A percentile compares a stretch with the other conserved stretches of the same genome.
These are phyloP conservation scores for Hexactinellida sp. DNA, from an alignment of 37 sponge, comb jelly and placozoan species.

Conservation along the genomic window DNA sequence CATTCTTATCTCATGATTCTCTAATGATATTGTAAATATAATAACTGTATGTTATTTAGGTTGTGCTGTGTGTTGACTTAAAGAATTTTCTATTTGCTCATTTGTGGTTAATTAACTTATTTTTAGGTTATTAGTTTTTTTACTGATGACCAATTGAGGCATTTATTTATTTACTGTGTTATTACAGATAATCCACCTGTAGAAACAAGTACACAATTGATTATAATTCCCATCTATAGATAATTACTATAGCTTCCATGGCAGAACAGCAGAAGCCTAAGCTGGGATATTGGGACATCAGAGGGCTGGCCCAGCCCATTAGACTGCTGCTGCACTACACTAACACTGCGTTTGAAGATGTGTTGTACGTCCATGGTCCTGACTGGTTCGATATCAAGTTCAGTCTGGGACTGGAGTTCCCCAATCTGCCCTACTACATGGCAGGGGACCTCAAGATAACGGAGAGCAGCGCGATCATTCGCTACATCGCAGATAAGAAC, in stretches of 20 bases:
- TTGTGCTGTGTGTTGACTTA: too few relatives aligned
- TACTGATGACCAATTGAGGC: too few relatives aligned
- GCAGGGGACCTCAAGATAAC: slow-evolving; percentile 79
- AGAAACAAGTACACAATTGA: too few relatives aligned
- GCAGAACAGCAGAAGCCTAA: slow-evolving; percentile 5
- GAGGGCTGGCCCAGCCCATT: slow-evolving; percentile 78
- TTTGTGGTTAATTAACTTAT: too few relatives aligned
- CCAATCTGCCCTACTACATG: slow-evolving; percentile 79
- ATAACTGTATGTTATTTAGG: too few relatives aligned
- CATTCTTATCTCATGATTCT: too few relatives aligned
- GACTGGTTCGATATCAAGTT: slow-evolving; percentile 53
- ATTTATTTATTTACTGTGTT: too few relatives aligned
- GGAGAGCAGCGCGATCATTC: slow-evolving; percentile 54
- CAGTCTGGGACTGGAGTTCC: slow-evolving; percentile 56
- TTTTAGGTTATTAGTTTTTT: too few relatives aligned
- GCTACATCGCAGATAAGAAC: not conserved
- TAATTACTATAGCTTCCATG: too few relatives aligned
- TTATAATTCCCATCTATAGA: too few relatives aligned
- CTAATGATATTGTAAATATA: not conserved
- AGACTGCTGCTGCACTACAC: slow-evolving; percentile 62
- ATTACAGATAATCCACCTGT: too few relatives aligned
- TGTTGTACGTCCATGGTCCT: slow-evolving; percentile 30
- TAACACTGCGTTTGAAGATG: slow-evolving; percentile 62
- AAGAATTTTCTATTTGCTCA: too few relatives aligned
- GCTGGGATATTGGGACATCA: slow-evolving; percentile 77